Conservation (phyloP, 2,888 invertebrate genomes). For the Monoplex corrugatus region DNA sequence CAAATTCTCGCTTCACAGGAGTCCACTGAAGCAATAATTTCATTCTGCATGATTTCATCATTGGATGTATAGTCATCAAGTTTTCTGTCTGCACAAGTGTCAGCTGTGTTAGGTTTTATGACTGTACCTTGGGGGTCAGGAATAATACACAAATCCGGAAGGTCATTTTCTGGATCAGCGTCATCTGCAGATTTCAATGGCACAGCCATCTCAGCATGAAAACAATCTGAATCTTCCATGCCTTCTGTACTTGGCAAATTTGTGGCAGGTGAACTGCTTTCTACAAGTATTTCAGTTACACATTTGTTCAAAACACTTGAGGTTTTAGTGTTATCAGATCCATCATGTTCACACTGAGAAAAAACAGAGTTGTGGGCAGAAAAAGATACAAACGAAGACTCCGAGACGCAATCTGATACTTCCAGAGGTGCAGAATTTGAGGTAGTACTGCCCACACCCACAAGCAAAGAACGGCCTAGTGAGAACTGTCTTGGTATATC, state of each 20-base stretch:
- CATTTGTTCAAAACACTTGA: neutral
- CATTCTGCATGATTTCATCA: neutral
- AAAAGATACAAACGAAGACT: neutral
- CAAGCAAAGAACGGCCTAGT: too few species aligned
- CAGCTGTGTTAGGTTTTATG: neutral
- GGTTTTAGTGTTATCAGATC: neutral
- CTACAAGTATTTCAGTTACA: neutral
- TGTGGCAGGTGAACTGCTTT: neutral
- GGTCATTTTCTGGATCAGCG: constrained; percentile 31
- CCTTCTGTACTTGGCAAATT: neutral
- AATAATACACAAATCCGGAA: constrained; percentile 42
- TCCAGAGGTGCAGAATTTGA: neutral
- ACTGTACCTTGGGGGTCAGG: constrained; percentile 20
- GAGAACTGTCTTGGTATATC: too few species aligned
- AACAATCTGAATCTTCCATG: neutral
- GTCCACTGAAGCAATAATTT: neutral
- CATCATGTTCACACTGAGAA: neutral
- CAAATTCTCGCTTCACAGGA: neutral
- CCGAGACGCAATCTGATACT: neutral
- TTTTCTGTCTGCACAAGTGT: neutral
- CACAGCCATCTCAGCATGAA: neutral
- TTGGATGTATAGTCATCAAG: neutral
- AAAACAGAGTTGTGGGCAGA: neutral
- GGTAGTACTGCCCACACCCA: neutral
- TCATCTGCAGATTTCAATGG: neutral